Base-by-base conservation (phyloP, 2,113 vertebrate species). In the Andinoacara biseriatus region DNA sequence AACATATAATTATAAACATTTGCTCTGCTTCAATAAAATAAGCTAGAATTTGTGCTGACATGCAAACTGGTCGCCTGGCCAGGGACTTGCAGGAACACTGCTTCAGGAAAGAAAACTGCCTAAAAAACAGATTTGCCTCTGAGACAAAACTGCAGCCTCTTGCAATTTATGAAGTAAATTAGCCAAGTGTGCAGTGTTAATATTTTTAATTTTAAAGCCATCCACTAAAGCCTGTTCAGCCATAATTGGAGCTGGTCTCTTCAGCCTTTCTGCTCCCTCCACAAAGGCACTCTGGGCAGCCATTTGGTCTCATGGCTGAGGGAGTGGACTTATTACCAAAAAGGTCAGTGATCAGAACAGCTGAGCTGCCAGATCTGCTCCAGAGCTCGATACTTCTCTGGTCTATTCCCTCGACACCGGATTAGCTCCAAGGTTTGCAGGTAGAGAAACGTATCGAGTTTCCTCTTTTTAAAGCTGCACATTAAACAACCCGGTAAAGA, bases 281-380 rank as follows among this genome's bases (percentile, higher is more conserved):
- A 61, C 74, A 59, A 78, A 86, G 85, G 58, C 78, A 76, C 87
- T 84, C 43, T 58, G 63, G 52, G 90, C 86, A 88, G 87, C 65
- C 80, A 59, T 88, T 89, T 90, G 82, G 88, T 63, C 58, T 49
- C 1, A 24, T 57, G 80, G 89, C 74, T 7, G 43, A 59, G 57
- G 86, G 78, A 85, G 74, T 35, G 69, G 81, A 83, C 86, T 83
- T 76, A 84, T 90, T 88, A 85, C 84, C 80, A 35, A 31, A 88
- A 89, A 92, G 87, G 90, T 91, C 90, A 90, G 74, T 74, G 85
- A 91, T 83, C 65, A 78, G 82, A 87, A 67, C 61, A 80, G 80
- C 77, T 0, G 65, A 80, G 29, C 87, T 62, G 84, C 86, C 62
- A 60, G 80, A 69, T 81, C 62, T 33, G 75, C 80, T 35, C 56